Evolutionary conservation across 2,888 invertebrate genomes (phyloP).

Genomic region (Heteropelma amictum): DNA sequence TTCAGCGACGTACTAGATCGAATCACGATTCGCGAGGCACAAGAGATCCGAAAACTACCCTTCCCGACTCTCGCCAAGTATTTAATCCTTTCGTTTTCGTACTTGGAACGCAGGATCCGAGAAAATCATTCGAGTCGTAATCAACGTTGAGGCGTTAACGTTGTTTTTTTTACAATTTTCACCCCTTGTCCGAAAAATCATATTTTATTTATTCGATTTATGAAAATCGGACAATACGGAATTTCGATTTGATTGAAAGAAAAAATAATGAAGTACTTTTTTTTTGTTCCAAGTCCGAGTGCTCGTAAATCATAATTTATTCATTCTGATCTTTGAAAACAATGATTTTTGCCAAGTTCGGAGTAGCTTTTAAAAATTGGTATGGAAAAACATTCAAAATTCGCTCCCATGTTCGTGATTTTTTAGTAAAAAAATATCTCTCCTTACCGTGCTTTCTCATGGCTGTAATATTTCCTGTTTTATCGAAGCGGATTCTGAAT

Average conservation of each 20-base stretch:
- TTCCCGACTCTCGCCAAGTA: constrained; percentile 8
- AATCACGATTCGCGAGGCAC: constrained; percentile 27
- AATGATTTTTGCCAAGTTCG: no score
- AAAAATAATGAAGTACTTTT: not conserved
- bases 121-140: constrained; percentile 8
- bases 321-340: no score
- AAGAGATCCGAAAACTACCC: constrained; percentile 29
- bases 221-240: not conserved
- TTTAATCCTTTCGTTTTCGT: constrained; percentile 7
- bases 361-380: not conserved
- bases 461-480: no score
- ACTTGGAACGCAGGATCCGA: not conserved
- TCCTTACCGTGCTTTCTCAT: no score
- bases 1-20: constrained; percentile 30
- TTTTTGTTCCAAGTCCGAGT: not conserved
- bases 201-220: not conserved
- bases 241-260: not conserved
- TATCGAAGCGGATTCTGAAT: no score
- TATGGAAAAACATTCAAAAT: no score
- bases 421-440: no score
- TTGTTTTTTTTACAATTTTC: not conserved
- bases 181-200: not conserved
- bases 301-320: not conserved
- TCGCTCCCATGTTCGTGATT: no score
- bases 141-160: not conserved